Evolutionary conservation across 2,888 invertebrate genomes (phyloP).

Genomic region (Noctua janthe): DNA sequence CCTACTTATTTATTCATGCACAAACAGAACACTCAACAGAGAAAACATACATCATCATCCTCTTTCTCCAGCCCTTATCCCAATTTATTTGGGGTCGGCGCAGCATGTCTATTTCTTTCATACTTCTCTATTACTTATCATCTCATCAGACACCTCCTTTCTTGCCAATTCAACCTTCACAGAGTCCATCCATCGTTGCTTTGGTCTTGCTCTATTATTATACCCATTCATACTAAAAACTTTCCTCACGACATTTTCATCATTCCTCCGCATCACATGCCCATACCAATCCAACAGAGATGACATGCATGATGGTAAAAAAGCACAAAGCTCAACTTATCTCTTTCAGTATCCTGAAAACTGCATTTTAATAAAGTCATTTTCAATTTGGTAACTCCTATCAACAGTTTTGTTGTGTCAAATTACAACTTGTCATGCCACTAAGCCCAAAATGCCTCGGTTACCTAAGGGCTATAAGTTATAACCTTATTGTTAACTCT

Average conservation of each 20-base stretch:
- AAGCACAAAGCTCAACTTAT: neutral
- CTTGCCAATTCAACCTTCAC: no score
- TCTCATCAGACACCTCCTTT: no score
- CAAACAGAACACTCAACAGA: neutral
- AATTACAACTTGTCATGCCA: neutral
- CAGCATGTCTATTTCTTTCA: no score
- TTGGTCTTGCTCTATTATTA: no score
- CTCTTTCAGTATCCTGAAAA: neutral
- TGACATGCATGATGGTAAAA: neutral
- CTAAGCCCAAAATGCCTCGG: neutral
- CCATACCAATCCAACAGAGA: neutral
- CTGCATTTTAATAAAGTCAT: neutral
- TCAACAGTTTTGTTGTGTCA: neutral
- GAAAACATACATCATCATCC: neutral
- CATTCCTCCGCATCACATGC: neutral
- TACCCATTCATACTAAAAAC: no score
- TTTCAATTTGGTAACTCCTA: neutral
- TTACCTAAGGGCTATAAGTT: neutral
- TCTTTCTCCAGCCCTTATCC: no score
- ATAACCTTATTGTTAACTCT: neutral
- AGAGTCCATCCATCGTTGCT: no score
- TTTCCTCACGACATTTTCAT: neutral
- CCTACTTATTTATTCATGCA: neutral
- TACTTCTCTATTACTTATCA: no score
- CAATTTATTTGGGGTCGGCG: no score